A percentile compares a stretch with the other conserved stretches of the same genome.
Conservation (phyloP, 2,888 invertebrate genomes). For the Nephrocerus scutellatus region DNA sequence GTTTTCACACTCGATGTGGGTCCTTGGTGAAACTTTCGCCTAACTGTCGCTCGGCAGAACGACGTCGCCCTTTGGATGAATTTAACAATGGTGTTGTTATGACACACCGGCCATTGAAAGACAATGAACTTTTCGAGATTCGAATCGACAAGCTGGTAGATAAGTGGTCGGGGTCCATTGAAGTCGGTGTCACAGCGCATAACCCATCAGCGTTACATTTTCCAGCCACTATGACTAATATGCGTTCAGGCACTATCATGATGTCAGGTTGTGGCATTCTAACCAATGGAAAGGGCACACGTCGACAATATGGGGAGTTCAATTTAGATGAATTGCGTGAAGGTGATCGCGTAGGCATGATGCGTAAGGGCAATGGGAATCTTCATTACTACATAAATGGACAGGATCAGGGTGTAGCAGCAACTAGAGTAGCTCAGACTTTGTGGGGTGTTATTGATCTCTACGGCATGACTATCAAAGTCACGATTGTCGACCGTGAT, state of each 20-base stretch:
- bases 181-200: slow-evolving; percentile 89
- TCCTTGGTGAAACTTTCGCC: slow-evolving; percentile 78
- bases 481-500: slow-evolving; percentile 79
- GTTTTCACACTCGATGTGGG: slow-evolving; percentile 85
- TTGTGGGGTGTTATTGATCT: slow-evolving; percentile 94
- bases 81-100: slow-evolving; percentile 95
- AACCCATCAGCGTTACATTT: slow-evolving; percentile 84
- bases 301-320: slow-evolving; percentile 86
- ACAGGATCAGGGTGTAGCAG: slow-evolving; percentile 85
- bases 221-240: slow-evolving; percentile 96
- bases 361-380: slow-evolving; percentile 74
- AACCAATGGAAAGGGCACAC: slow-evolving; percentile 91
- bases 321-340: slow-evolving; percentile 89
- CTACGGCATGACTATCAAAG: slow-evolving; percentile 90
- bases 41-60: slow-evolving; percentile 76
- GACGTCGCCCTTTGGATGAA: slow-evolving; percentile 82
- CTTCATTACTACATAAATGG: slow-evolving; percentile 92
- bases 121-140: slow-evolving; percentile 91
- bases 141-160: slow-evolving; percentile 87
- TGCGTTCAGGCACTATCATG: slow-evolving; percentile 86
- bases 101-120: slow-evolving; percentile 80
- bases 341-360: slow-evolving; percentile 88
- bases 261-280: slow-evolving; percentile 96
- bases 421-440: slow-evolving; percentile 68
- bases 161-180: slow-evolving; percentile 71